Percentiles rank a stretch among this genome's conserved stretches.
These are phyloP conservation scores for Myripristis jacobus DNA, from an alignment of 2,797 vertebrate genomes.

Conservation along the genomic window DNA sequence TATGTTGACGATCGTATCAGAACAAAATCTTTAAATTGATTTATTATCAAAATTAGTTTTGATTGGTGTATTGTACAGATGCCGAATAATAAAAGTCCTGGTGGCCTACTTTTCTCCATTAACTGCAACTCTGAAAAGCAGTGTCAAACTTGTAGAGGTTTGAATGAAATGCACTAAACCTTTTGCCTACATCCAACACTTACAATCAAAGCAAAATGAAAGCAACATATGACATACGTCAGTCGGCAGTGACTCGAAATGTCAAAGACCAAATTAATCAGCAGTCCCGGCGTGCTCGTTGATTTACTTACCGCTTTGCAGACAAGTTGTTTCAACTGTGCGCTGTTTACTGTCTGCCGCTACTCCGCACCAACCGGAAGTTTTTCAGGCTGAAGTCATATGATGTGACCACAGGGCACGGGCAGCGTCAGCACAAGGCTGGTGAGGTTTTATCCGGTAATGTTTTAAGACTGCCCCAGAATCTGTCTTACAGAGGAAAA, in stretches of 20 bases:
- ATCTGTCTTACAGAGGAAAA: too few relatives aligned
- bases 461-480: too few relatives aligned
- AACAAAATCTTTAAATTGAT: not conserved
- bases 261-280: not conserved
- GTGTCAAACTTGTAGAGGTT: not conserved
- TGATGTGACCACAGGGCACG: too few relatives aligned
- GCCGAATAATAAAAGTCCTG: not conserved
- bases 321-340: not conserved
- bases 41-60: not conserved
- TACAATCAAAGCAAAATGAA: not conserved
- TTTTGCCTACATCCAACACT: not conserved
- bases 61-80: rapidly evolving
- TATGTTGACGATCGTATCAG: too few relatives aligned
- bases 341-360: not conserved
- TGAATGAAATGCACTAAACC: not conserved
- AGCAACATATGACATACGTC: not conserved
- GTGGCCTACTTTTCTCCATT: rapidly evolving
- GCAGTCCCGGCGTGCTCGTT: not conserved
- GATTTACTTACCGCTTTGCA: not conserved
- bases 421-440: too few relatives aligned
- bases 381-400: slow-evolving; percentile 43
- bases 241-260: not conserved
- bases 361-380: slow-evolving; percentile 47
- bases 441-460: too few relatives aligned
- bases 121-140: too few relatives aligned